Evolutionary conservation across 2,113 vertebrate species (phyloP).

Genomic region (Diadophis punctatus): DNA sequence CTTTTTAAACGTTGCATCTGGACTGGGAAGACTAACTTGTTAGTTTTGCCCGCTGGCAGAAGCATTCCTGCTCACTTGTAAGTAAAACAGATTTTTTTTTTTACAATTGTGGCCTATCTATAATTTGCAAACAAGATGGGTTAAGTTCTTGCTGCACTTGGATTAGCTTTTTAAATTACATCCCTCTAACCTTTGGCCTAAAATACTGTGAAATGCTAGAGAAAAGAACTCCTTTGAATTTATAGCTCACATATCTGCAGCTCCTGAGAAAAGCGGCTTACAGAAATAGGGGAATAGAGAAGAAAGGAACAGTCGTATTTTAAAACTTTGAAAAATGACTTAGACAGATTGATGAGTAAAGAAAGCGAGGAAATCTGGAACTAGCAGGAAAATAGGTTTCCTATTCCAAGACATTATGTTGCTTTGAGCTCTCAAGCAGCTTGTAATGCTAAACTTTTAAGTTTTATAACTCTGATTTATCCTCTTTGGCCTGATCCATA

Average conservation of each 20-base stretch:
- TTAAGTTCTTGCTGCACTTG: not conserved
- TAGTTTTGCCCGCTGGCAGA: not conserved
- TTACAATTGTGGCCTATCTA: not conserved
- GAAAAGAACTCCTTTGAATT: slow-evolving; percentile 50
- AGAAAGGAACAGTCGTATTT: slow-evolving; percentile 21
- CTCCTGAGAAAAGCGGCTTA: slow-evolving; percentile 58
- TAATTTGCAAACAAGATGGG: slow-evolving; percentile 47
- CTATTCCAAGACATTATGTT: not conserved
- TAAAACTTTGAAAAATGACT: slow-evolving; percentile 18
- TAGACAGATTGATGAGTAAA: not conserved
- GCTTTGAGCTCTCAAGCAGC: not conserved
- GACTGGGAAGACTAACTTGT: not conserved
- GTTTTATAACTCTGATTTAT: not conserved
- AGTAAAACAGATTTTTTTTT: not conserved
- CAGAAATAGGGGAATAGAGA: slow-evolving; percentile 31
- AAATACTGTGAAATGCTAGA: slow-evolving; percentile 54
- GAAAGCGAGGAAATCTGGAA: not conserved
- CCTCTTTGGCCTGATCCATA: not conserved
- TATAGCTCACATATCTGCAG: slow-evolving; percentile 63
- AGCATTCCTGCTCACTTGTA: not conserved
- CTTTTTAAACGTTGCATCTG: not conserved
- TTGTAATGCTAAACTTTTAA: not conserved
- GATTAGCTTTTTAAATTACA: slow-evolving; percentile 38
- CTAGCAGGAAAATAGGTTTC: not conserved
- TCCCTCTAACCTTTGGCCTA: slow-evolving; percentile 44